phyloP scores from a whole-genome alignment of 2,113 vertebrate genomes.

The Gopherus flavomarginatus region DNA sequence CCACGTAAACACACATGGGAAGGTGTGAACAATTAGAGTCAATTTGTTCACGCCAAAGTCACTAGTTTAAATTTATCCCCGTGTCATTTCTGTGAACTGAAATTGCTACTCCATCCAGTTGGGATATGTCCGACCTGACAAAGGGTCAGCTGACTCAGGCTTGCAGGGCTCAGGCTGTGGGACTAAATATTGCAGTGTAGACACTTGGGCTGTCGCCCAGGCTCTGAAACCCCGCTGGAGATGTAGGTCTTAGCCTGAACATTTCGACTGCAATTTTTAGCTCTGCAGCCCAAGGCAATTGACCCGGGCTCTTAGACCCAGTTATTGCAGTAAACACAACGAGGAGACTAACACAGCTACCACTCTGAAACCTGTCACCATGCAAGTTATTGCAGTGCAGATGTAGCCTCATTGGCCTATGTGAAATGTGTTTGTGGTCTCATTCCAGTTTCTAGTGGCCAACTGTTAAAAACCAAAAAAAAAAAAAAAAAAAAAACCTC shows the following conservation, averaged over 20 bases:
- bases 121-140: background rate
- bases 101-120: background rate
- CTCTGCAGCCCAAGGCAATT: background rate
- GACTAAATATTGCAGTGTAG: background rate
- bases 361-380: too few species aligned
- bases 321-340: too few species aligned
- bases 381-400: too few species aligned
- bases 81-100: background rate
- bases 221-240: background rate
- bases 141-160: background rate
- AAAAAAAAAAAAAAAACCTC: background rate
- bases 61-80: background rate
- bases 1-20: background rate
- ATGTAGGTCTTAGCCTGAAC: background rate
- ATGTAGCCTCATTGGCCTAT: background rate
- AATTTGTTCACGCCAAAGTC: background rate
- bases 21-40: background rate
- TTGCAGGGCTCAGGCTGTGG: background rate
- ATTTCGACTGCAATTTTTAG: background rate
- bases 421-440: fast-evolving
- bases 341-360: too few species aligned
- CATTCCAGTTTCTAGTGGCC: background rate
- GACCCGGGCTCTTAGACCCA: background rate
- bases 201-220: background rate
- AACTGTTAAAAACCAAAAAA: background rate